Base-by-base conservation (phyloP, 2,888 invertebrate species). In the Meganola albula region DNA sequence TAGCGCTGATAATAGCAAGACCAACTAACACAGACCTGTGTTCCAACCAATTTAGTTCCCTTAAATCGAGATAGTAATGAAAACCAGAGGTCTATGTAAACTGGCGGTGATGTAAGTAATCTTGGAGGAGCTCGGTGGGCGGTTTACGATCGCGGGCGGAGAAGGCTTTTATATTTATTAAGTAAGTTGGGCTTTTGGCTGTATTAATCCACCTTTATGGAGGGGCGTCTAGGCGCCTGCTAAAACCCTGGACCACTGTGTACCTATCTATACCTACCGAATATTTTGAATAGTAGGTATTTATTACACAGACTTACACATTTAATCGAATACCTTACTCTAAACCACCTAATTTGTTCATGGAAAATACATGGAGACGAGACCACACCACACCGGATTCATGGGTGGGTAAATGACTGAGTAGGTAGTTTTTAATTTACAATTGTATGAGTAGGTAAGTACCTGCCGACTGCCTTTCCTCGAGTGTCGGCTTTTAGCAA, bases 81-180 rank as follows among this genome's bases (percentile, higher is more conserved):
- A 79, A 78, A 64, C 61, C 49, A 58, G 64, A 53, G 78, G 37
- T 66, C 74, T 44, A 28, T 48, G 44, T 65, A 53, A 33, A 34
- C 52, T 78, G 79, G 83, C 49, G 51, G 53, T 56, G 74, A 72
- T 78, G 73, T 73, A 79, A 79, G 80, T 79, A 83, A 85, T 85
- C 84, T 84, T 82, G 70, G 68, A 67, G 65, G 69, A 74, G 76
- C 74, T 65, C 72, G 74, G 79, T 80, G 79, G 83, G 82, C 69
- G 79, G 74, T 79, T 84, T 84, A 83, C 74, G 82, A 76, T 46
- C 69, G 53, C 70, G 76, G 76, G 79, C 63, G 80, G 77, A 70
- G 82, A 82, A 84, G 77, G 82, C 85, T 86, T 85, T 87, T 87
- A 86, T 86, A 86, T 86, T 87, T 87, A 86, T 86, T 86, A 86